These are phyloP conservation scores for Tribolium freemani DNA, from an alignment of 2,888 invertebrate genomes.

Conservation along the genomic window DNA sequence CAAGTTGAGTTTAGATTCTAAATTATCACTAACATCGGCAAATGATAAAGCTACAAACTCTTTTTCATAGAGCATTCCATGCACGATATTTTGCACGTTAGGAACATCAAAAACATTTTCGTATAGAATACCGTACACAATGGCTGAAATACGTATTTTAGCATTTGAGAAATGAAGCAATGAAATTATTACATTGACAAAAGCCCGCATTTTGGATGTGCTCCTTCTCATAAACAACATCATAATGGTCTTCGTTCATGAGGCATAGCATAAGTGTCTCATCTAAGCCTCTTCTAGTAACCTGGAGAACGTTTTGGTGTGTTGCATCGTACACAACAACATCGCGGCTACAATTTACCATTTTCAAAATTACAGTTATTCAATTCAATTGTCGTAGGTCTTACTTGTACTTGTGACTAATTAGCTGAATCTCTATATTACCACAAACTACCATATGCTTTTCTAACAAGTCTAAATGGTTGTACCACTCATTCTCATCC, in stretches of 20 bases:
- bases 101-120: constrained; percentile 84
- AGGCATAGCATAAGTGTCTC: constrained; percentile 68
- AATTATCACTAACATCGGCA: constrained; percentile 35
- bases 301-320: constrained; percentile 65
- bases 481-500: constrained; percentile 55
- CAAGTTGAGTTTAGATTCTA: constrained; percentile 46
- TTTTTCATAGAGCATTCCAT: constrained; percentile 66
- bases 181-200: constrained; percentile 84
- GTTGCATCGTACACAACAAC: constrained; percentile 79
- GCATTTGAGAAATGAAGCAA: neutral
- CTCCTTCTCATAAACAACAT: constrained; percentile 83
- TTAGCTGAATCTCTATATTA: constrained; percentile 63
- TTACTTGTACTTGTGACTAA: constrained; percentile 63
- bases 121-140: constrained; percentile 88
- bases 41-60: constrained; percentile 41
- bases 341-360: constrained; percentile 74
- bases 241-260: constrained; percentile 83
- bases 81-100: constrained; percentile 71
- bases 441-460: constrained; percentile 66
- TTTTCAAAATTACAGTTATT: neutral
- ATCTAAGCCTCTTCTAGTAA: constrained; percentile 54
- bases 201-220: constrained; percentile 82
- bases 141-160: constrained; percentile 71
- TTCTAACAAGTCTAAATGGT: constrained; percentile 61
- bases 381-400: constrained; percentile 31